Conservation (phyloP, 2,888 invertebrate genomes). For the Tetranychus piercei region DNA sequence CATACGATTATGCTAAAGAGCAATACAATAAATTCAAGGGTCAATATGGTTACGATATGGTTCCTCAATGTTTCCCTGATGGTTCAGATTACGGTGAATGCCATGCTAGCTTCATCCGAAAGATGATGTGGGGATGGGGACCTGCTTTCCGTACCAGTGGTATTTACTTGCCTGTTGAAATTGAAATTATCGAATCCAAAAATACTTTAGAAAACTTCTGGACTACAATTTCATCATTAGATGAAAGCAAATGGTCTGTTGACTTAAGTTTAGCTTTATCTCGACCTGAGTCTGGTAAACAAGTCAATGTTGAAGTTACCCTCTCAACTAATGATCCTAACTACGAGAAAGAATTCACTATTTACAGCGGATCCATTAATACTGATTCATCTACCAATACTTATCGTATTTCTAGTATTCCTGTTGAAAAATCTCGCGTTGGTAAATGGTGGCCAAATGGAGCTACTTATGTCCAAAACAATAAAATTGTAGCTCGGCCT, state of each 20-base stretch:
- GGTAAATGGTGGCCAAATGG: conserved; percentile 85
- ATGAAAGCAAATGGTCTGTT: neutral
- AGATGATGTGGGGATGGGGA: conserved; percentile 95
- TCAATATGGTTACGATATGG: conserved; percentile 13
- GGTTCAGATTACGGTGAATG: conserved; percentile 43
- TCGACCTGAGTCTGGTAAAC: neutral
- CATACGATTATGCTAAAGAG: conserved; percentile 16
- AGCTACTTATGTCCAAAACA: conserved; percentile 16
- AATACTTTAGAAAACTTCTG: neutral
- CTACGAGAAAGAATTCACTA: neutral
- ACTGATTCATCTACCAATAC: neutral
- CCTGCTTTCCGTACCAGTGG: conserved; percentile 83
- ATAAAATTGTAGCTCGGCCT: neutral
- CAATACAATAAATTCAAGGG: neutral
- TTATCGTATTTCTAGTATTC: neutral
- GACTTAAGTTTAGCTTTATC: neutral
- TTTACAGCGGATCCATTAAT: neutral
- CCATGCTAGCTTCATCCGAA: conserved; percentile 70
- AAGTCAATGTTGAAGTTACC: neutral
- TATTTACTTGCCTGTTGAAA: conserved; percentile 53
- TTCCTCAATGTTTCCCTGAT: conserved; percentile 16
- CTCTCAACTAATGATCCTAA: neutral
- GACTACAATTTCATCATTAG: neutral
- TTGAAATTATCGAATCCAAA: neutral
- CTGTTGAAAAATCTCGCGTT: conserved; percentile 8